A percentile compares a stretch with the other conserved stretches of the same genome.
Evolutionary conservation across 2,888 invertebrate species (phyloP).

Genomic region (Pammene aurita): DNA sequence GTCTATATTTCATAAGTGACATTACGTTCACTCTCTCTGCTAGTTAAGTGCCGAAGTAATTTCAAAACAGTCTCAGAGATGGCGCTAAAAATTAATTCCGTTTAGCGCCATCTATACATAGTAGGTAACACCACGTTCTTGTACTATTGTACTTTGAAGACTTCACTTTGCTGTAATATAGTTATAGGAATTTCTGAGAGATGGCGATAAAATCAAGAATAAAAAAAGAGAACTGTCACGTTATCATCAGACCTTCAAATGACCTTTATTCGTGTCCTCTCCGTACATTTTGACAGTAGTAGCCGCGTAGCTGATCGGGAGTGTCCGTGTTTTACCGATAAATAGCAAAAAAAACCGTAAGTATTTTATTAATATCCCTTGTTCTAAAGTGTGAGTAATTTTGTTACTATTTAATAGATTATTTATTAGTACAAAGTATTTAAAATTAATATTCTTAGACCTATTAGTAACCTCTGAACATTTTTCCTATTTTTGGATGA

Average conservation of each 20-base stretch:
- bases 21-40: background rate
- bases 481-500: background rate
- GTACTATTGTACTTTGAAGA: too few species aligned
- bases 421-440: background rate
- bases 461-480: slow-evolving; percentile 34
- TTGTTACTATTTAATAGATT: background rate
- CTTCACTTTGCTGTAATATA: background rate
- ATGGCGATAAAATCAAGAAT: slow-evolving; percentile 43
- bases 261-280: slow-evolving; percentile 77
- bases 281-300: slow-evolving; percentile 71
- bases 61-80: background rate
- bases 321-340: slow-evolving; percentile 65
- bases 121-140: background rate
- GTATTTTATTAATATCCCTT: slow-evolving; percentile 43
- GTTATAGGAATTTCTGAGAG: slow-evolving; percentile 32
- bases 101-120: background rate
- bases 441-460: background rate
- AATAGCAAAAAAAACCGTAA: slow-evolving; percentile 55
- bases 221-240: slow-evolving; percentile 44
- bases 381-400: slow-evolving; percentile 1
- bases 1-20: background rate
- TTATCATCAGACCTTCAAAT: slow-evolving; percentile 78
- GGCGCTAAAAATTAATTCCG: background rate
- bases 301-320: slow-evolving; percentile 67
- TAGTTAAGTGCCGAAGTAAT: background rate